Evolutionary conservation across 2,888 invertebrate genomes (phyloP), one percentile per base, ranked within the genome.

Genomic region (Spodoptera picta): DNA sequence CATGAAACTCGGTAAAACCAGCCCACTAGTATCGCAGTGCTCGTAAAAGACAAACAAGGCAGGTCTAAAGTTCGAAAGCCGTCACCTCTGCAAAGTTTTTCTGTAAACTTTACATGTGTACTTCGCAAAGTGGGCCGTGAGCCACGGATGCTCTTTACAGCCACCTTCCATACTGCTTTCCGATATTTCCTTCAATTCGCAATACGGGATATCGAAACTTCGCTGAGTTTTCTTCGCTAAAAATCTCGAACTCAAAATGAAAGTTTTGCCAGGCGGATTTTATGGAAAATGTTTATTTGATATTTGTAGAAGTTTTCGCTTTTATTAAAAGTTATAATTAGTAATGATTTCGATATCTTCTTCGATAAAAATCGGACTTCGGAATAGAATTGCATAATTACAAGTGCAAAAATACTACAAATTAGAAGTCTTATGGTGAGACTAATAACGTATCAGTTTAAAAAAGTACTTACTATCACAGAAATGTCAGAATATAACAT

Each of bases 31-130:
- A 50, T 62, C 23, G 14, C 31, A 43, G 42, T 23, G 65, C 62
- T 75, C 71, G 72, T 79, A 75, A 81, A 79, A 82, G 77, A 73
- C 72, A 79, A 84, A 83, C 76, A 77, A 64, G 24, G 44, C 58
- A 69, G 66, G 62, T 66, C 58, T 14, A 9, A 61, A 82, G 73
- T 80, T 75, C 65, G 47, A 73, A 86, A 87, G 83, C 85, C 84
- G 82, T 85, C 86, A 85, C 84, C 80, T 84, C 68, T 6, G 43
- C 52, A 80, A 83, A 77, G 64, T 65, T 85, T 85, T 86, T 87
- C 80, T 73, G 74, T 76, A 73, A 83, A 87, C 83, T 82, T 79
- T 67, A 80, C 79, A 79, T 86, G 80, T 86, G 86, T 84, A 79
- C 81, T 79, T 65, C 36, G 58, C 54, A 56, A 72, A 75, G 72